These are phyloP conservation scores for Campaea margaritaria DNA, from an alignment of 2,888 invertebrate genomes.

Conservation along the genomic window DNA sequence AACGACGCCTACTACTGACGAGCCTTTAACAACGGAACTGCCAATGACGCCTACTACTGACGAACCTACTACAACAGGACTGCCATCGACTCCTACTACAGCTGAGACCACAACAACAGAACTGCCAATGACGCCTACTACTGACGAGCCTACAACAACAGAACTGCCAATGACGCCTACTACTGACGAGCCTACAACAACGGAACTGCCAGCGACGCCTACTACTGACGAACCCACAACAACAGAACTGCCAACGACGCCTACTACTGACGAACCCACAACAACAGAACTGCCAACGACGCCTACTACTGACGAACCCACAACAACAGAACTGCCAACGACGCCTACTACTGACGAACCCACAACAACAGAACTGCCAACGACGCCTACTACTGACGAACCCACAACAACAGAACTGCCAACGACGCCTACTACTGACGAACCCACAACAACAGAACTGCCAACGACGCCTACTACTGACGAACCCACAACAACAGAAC, in stretches of 20 bases:
- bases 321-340: not conserved
- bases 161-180: not conserved
- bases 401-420: not conserved
- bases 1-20: constrained; percentile 4
- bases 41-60: not conserved
- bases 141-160: not conserved
- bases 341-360: not conserved
- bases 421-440: not conserved
- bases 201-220: not conserved
- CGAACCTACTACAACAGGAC: not conserved
- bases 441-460: not conserved
- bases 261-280: constrained; percentile 2
- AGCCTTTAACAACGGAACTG: constrained; percentile 6
- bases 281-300: not conserved
- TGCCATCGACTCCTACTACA: not conserved
- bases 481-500: constrained; percentile 1
- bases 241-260: not conserved
- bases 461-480: constrained; percentile 6
- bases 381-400: not conserved
- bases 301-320: not conserved
- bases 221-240: not conserved
- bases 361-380: not conserved
- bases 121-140: not conserved
- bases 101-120: not conserved
- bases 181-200: not conserved